Conservation (phyloP, 2,113 vertebrate species). For the Megatriorchis doriae region DNA sequence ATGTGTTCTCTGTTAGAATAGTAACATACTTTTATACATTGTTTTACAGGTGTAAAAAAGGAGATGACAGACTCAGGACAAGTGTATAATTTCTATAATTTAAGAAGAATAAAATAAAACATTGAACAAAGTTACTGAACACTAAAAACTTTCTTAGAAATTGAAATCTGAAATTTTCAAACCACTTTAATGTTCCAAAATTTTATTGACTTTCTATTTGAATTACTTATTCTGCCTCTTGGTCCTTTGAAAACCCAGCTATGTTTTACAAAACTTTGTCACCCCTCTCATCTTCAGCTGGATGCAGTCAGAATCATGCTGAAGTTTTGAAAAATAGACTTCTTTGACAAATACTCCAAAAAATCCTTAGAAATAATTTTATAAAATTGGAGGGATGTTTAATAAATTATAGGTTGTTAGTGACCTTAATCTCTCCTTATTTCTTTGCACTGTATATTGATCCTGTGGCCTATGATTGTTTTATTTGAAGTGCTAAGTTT, state of each 20-base stretch:
- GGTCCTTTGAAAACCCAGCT: background rate
- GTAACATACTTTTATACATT: background rate
- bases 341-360: background rate
- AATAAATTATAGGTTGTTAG: background rate
- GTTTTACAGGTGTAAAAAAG: background rate
- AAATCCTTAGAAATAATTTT: background rate
- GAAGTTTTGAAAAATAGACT: background rate
- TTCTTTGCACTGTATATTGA: background rate
- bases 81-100: background rate
- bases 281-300: background rate
- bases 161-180: background rate
- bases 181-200: background rate
- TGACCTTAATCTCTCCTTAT: background rate
- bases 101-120: background rate
- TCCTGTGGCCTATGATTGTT: background rate
- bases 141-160: background rate
- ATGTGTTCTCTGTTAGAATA: background rate
- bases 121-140: background rate
- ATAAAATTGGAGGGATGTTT: background rate
- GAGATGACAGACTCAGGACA: background rate
- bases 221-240: background rate
- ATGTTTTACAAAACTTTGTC: background rate
- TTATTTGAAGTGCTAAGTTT: background rate
- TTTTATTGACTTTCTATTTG: background rate
- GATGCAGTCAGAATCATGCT: background rate